phyloP scores from a whole-genome alignment of 2,888 invertebrate species.

The Agrochola circellaris region DNA sequence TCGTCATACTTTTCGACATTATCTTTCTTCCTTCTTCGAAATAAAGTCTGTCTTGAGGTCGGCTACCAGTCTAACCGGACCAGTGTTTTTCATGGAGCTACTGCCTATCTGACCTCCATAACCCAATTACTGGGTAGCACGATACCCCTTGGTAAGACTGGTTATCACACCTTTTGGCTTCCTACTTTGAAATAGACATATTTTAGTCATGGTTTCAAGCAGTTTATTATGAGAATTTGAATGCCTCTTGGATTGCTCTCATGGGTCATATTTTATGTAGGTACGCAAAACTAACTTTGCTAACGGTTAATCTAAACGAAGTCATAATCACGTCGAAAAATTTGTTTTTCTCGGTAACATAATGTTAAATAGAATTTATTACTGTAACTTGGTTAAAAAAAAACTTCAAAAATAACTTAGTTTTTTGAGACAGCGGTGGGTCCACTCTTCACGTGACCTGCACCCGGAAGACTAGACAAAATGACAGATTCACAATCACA shows the following conservation, averaged over 20 bases:
- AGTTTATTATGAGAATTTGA: not conserved
- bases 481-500: too few relatives aligned
- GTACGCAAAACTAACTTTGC: not conserved
- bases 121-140: not conserved
- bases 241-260: not conserved
- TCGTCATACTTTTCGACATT: not conserved
- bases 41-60: not conserved
- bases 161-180: not conserved
- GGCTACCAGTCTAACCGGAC: not conserved
- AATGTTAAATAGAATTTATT: not conserved
- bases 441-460: too few relatives aligned
- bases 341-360: not conserved
- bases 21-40: conserved; percentile 1
- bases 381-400: not conserved
- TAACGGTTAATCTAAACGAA: not conserved
- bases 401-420: not conserved
- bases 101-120: not conserved
- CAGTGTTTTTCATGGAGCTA: not conserved
- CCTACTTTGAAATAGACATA: conserved; percentile 18
- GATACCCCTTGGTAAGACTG: not conserved
- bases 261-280: not conserved
- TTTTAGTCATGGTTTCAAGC: conserved; percentile 10
- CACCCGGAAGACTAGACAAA: too few relatives aligned
- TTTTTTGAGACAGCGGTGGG: too few relatives aligned
- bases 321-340: not conserved